Evolutionary conservation across 2,888 invertebrate species (phyloP), one percentile per base, ranked within the genome.

Genomic region (Scaptodrosophila latifasciaeformis): DNA sequence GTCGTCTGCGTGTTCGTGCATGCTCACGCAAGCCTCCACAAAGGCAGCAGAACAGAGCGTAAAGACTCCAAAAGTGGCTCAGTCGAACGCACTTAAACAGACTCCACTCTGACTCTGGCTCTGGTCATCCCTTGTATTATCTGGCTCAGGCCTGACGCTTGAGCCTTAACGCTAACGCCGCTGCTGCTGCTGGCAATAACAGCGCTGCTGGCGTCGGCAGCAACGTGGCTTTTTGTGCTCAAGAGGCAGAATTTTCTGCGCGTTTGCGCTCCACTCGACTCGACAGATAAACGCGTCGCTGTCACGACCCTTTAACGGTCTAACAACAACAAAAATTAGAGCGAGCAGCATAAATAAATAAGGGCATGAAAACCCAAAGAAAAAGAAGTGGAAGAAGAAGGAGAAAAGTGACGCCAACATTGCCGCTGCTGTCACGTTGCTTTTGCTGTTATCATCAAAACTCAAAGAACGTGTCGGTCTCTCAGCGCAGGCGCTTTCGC

Each of bases 251-350:
- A 52, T 35, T 51, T 40, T 3, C 19, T 39, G 40, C 62, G 72
- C 70, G 78, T 70, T 75, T 74, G 79, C 74, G 79, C 79, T 39
- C 37, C 29, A 44, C 18, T 15, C 18, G 9, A 45, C 29, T n/a
- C 44, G 31, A 29, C 42, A 44, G 56, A 35, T 3, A 42, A 37
- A 13, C 10, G 9, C 37, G 10, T 29, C 52, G 43, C 2, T 27
- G 13, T 12, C 29, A 21, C 29, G 47, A 42, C 27, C 54, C 54
- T 59, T 48, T 51, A 50, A 54, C 54, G 64, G 57, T 70, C 67
- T 53, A n/a, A n/a, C n/a, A 55, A 59, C 70, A 71, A 68, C 62
- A 71, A 71, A 61, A 66, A 72, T 61, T 54, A 56, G 58, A 65
- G 62, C 65, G 62, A 58, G 65, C 30, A 40, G 50, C n/a, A n/a